Percentiles rank a stretch among this genome's conserved stretches.
Evolutionary conservation across 92 coral and sea anemone genomes (phyloP).

Genomic region (Metridium senile): DNA sequence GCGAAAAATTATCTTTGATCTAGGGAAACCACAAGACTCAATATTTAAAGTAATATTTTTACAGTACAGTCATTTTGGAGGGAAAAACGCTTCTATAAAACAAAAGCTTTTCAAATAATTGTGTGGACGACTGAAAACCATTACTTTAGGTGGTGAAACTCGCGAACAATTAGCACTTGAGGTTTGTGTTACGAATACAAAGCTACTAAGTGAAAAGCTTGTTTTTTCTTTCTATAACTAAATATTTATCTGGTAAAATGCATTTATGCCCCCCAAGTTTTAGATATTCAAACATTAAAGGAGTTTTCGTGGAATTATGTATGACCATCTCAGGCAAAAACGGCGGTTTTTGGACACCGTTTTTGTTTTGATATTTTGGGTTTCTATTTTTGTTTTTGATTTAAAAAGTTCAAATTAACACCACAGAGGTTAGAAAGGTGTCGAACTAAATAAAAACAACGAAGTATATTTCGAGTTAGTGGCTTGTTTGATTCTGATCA

Average conservation of each 20-base stretch:
- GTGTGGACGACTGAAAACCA: background rate
- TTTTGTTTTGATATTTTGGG: background rate
- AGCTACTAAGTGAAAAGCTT: background rate
- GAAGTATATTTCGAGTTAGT: too few species aligned
- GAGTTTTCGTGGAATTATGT: too few species aligned
- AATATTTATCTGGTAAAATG: slow-evolving; percentile 8
- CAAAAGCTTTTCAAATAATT: slow-evolving; percentile 9
- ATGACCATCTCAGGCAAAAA: too few species aligned
- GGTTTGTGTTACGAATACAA: slow-evolving; percentile 4
- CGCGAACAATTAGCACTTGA: slow-evolving; percentile 14
- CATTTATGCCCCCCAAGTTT: background rate
- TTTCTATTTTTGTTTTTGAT: too few species aligned
- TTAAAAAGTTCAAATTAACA: background rate
- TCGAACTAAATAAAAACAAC: background rate
- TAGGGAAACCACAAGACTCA: background rate
- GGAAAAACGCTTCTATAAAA: background rate
- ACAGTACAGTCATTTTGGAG: background rate
- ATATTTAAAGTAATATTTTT: background rate
- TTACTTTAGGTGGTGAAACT: slow-evolving; percentile 6
- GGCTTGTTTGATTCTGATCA: too few species aligned
- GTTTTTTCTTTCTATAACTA: background rate
- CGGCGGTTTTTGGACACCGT: background rate
- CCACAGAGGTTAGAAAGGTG: background rate
- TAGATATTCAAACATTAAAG: background rate
- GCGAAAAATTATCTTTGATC: background rate